Evolutionary conservation across 2,888 invertebrate species (phyloP), one percentile per base, ranked within the genome.

Genomic region (Hypselothyrea guttata): DNA sequence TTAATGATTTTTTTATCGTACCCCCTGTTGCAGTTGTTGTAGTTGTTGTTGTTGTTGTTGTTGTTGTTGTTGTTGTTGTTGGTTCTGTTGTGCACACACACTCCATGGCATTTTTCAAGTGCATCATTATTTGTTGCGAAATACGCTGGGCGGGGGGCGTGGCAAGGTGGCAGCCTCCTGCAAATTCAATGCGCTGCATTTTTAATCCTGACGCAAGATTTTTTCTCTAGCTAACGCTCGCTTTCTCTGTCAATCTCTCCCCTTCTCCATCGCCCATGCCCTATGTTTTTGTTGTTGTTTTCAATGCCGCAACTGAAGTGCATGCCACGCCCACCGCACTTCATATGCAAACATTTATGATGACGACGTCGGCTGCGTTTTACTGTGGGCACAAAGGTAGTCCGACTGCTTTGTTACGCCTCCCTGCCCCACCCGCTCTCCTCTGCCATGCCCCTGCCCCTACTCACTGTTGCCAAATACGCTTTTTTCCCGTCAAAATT

Each of bases 271-370:
- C 11, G 35, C 35, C 0, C 1, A 9, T 9, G 12, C 5, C 18
- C 5, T 27, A 4, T 44, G 34, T 9, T 34, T 31, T 7, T 52
- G 22, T 45, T 38, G 15, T 40, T 63, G 51, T 55, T 66, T 71
- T 83, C 77, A 77, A 77, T 77, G 81, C 84, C 78, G 77, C 81
- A 75, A 56, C 85, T 81, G 85, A 81, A 81, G 85, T 81, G 85
- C 71, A 79, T 68, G 84, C 77, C 54, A 57, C 64, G 59, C 68
- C 75, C 72, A 63, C 66, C 61, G 82, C 77, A 82, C 77, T 77
- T 74, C 71, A 75, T 71, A 78, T 82, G 83, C 79, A 83, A 83
- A 84, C 83, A 84, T 81, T 82, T 81, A 84, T 75, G 79, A 67
- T 71, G 84, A 71, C 60, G 71, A 60, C 51, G 73, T 59, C 53